phyloP scores from a whole-genome alignment of 1,140 invertebrate species.

The Agrypnia vestita region DNA sequence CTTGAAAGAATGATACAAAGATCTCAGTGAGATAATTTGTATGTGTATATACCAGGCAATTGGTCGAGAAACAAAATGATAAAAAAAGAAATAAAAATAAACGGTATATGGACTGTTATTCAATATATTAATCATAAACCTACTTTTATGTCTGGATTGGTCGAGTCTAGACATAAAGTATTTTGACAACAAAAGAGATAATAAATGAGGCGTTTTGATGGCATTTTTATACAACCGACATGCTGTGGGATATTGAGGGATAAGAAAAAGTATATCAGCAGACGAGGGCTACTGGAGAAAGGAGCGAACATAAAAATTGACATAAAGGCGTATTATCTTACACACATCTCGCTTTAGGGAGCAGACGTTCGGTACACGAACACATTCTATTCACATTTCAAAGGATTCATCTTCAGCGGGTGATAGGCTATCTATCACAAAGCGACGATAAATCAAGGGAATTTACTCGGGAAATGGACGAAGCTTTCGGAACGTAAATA shows the following conservation, averaged over 20 bases:
- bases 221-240: slow-evolving; percentile 16
- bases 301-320: slow-evolving; percentile 19
- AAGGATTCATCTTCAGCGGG: slow-evolving; percentile 4
- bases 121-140: too few relatives aligned
- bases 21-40: too few relatives aligned
- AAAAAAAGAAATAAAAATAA: too few relatives aligned
- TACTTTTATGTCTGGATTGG: too few relatives aligned
- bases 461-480: background rate
- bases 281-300: background rate
- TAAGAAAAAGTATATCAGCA: slow-evolving; percentile 9
- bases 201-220: slow-evolving; percentile 29
- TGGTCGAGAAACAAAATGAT: too few relatives aligned
- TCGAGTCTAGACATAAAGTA: background rate
- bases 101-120: too few relatives aligned
- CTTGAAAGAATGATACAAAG: too few relatives aligned
- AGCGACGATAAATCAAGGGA: background rate
- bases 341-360: slow-evolving; percentile 7
- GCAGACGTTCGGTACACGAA: slow-evolving; percentile 1
- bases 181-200: slow-evolving; percentile 11
- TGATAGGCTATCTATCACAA: slow-evolving; percentile 11
- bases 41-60: too few relatives aligned
- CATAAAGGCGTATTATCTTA: slow-evolving; percentile 20
- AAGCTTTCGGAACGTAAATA: background rate
- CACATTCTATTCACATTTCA: slow-evolving; percentile 1
- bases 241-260: slow-evolving; percentile 16